Conservation (phyloP, 2,113 vertebrate species). For the Oryzias woworae region DNA sequence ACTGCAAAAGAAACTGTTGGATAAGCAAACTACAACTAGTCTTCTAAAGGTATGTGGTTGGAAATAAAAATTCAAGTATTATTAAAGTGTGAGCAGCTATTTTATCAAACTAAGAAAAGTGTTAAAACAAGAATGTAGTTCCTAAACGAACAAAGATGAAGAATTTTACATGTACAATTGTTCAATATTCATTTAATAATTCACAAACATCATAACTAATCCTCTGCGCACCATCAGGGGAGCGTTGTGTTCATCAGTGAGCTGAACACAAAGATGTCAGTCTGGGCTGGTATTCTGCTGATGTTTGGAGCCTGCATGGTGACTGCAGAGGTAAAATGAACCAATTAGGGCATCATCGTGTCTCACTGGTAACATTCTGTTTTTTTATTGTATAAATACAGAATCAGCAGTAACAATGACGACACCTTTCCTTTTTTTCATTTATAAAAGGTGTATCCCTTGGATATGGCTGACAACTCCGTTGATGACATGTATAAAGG, state of each 20-base stretch:
- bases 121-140: too few relatives aligned
- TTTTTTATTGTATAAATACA: too few relatives aligned
- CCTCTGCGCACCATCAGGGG: background rate
- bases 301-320: constrained; percentile 1
- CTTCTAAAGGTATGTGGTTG: too few relatives aligned
- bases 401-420: background rate
- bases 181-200: too few relatives aligned
- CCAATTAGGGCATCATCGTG: background rate
- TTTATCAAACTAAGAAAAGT: too few relatives aligned
- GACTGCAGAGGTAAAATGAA: constrained; percentile 23
- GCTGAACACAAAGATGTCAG: background rate
- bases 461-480: constrained; percentile 30
- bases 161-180: too few relatives aligned
- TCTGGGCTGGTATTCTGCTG: constrained; percentile 11
- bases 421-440: background rate
- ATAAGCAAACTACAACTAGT: too few relatives aligned
- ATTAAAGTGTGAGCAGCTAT: too few relatives aligned
- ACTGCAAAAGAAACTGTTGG: too few relatives aligned
- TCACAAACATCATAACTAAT: background rate
- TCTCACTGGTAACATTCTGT: background rate
- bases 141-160: too few relatives aligned
- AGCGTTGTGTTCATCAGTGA: constrained; percentile 5
- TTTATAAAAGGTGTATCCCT: background rate
- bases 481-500: constrained; percentile 49
- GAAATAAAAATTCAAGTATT: too few relatives aligned